These are phyloP conservation scores for Tenrec ecaudatus DNA, from an alignment of 2,113 vertebrate species.

Conservation along the genomic window DNA sequence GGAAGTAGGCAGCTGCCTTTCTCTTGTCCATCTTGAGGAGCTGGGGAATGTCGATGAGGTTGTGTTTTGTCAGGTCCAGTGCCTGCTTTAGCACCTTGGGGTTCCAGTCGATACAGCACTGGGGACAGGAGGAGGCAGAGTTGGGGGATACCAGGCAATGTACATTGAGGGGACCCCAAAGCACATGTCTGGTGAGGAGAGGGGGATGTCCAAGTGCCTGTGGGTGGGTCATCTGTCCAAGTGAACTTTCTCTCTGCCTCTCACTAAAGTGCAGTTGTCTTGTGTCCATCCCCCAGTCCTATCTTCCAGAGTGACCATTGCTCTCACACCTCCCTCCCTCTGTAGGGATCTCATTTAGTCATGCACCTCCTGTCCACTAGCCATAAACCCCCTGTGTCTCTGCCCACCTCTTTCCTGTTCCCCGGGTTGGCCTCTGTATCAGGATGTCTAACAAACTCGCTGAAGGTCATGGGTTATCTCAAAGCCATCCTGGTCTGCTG, in stretches of 20 bases:
- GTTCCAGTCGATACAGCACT: constrained; percentile 97
- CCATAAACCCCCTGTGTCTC: background rate
- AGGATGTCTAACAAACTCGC: background rate
- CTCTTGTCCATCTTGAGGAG: constrained; percentile 86
- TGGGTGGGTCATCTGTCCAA: background rate
- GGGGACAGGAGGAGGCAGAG: fast-evolving
- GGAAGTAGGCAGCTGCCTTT: constrained; percentile 88
- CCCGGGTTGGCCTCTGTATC: background rate
- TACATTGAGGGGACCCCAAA: too few species aligned
- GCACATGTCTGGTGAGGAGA: background rate
- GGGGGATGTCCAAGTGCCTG: background rate
- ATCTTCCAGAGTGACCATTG: too few species aligned
- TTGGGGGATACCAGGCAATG: background rate
- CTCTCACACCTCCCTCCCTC: background rate
- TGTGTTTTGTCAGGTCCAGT: constrained; percentile 88
- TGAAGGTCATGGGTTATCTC: fast-evolving
- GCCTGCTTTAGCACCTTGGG: constrained; percentile 92
- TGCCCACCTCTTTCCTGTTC: background rate
- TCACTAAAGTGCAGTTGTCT: too few species aligned
- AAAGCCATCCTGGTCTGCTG: background rate
- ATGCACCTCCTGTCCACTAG: background rate
- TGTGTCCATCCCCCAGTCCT: background rate
- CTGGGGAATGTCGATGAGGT: constrained; percentile 94
- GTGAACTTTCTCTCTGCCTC: background rate
- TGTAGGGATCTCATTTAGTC: background rate